Evolutionary conservation across 2,797 vertebrate genomes (phyloP).

Genomic region (Ctenopoma kingsleyae): DNA sequence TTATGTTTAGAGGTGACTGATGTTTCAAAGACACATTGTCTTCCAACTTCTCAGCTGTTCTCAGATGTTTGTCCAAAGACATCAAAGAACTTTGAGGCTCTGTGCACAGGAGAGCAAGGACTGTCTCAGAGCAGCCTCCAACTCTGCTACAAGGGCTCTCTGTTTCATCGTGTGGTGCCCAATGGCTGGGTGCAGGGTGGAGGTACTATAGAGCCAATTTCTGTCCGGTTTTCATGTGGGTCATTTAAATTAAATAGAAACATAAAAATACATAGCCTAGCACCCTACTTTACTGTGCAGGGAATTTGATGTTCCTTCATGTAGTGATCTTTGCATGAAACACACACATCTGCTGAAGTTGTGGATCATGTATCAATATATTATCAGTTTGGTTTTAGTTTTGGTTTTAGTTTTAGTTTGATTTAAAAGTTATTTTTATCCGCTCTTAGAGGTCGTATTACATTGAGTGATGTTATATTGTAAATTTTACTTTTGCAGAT

Average conservation of each 20-base stretch:
- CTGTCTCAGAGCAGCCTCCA: constrained; percentile 67
- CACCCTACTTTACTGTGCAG: background rate
- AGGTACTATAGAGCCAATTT: constrained; percentile 76
- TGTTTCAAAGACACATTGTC: constrained; percentile 1
- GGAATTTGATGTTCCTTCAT: background rate
- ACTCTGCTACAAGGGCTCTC: constrained; percentile 87
- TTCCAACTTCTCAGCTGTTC: constrained; percentile 85
- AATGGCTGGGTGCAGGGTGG: constrained; percentile 94
- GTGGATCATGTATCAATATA: background rate
- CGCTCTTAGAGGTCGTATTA: background rate
- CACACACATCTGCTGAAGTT: background rate
- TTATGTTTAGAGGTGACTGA: background rate
- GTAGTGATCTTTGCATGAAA: background rate
- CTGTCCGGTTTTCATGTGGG: background rate
- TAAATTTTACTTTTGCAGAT: constrained; percentile 77
- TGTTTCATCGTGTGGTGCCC: constrained; percentile 90
- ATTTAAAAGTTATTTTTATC: background rate
- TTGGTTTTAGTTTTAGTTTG: background rate
- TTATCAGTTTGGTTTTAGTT: background rate
- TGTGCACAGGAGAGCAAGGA: constrained; percentile 87
- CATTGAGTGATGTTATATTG: background rate
- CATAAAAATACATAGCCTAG: constrained; percentile 2
- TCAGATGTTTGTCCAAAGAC: constrained; percentile 91
- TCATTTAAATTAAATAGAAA: background rate
- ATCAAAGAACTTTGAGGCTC: constrained; percentile 88